phyloP scores from a whole-genome alignment of 2,797 vertebrate species.

The Pseudocheirus occidentalis region DNA sequence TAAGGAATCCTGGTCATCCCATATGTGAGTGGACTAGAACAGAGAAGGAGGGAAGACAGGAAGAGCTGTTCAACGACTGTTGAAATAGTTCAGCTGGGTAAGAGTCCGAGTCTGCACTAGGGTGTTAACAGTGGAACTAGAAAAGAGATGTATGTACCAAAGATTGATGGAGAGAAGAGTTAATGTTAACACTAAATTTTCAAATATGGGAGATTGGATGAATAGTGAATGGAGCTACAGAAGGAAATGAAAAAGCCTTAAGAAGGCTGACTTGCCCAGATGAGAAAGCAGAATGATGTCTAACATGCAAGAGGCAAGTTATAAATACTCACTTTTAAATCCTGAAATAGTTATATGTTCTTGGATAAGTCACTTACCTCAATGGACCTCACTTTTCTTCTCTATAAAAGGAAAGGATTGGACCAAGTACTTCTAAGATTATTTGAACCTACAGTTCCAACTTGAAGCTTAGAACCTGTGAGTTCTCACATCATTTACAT shows the following conservation, averaged over 20 bases:
- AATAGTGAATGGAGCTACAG: background rate
- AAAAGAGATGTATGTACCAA: background rate
- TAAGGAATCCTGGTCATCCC: background rate
- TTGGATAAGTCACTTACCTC: background rate
- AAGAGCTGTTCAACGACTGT: background rate
- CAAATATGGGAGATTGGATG: background rate
- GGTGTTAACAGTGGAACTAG: background rate
- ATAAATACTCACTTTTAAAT: background rate
- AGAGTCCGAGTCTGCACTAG: background rate
- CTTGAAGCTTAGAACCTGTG: background rate
- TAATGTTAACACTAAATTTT: background rate
- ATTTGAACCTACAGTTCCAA: background rate
- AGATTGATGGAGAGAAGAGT: background rate
- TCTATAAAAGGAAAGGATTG: background rate
- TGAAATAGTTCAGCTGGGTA: background rate
- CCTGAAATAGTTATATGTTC: background rate
- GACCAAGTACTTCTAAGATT: background rate
- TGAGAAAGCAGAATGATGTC: background rate
- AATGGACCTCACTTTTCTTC: background rate
- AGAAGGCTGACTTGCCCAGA: background rate
- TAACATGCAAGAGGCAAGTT: background rate
- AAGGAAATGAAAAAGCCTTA: background rate
- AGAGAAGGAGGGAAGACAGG: background rate
- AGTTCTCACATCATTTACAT: background rate
- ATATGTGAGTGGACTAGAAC: background rate